Conservation (phyloP, 2,113 vertebrate genomes). For the Brevimyrus niger region DNA sequence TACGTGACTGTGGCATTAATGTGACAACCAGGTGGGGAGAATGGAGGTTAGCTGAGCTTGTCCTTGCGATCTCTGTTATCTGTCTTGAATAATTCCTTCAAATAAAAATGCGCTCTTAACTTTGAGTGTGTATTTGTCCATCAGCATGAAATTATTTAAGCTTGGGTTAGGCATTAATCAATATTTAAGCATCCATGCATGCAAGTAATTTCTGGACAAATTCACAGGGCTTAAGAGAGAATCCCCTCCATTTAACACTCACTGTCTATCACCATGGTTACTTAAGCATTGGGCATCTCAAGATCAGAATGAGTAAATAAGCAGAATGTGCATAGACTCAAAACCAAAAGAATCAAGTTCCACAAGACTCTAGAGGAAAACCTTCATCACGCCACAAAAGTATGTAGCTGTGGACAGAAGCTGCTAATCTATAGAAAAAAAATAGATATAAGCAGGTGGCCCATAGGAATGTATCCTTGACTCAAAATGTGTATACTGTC, state of each 20-base stretch:
- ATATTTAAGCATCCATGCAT: background rate
- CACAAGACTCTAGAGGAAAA: background rate
- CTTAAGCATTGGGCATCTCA: background rate
- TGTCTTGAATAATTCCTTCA: background rate
- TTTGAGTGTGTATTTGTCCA: background rate
- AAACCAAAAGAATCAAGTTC: background rate
- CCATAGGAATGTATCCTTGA: background rate
- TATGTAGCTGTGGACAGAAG: background rate
- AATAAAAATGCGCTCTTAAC: background rate
- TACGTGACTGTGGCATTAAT: constrained; percentile 5
- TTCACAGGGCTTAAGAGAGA: background rate
- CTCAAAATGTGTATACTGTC: background rate
- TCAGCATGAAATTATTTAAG: background rate
- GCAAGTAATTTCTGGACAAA: background rate
- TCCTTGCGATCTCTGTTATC: background rate
- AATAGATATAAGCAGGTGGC: background rate
- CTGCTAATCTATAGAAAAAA: background rate
- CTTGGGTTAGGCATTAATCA: background rate
- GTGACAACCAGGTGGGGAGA: background rate
- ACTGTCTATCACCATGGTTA: constrained; percentile 1
- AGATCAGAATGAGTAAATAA: background rate
- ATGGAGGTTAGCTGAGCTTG: background rate
- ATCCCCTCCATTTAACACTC: background rate
- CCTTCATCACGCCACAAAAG: background rate
- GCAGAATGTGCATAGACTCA: background rate